phyloP scores from a whole-genome alignment of 2,797 vertebrate genomes.

The Syndactyla subalaris region DNA sequence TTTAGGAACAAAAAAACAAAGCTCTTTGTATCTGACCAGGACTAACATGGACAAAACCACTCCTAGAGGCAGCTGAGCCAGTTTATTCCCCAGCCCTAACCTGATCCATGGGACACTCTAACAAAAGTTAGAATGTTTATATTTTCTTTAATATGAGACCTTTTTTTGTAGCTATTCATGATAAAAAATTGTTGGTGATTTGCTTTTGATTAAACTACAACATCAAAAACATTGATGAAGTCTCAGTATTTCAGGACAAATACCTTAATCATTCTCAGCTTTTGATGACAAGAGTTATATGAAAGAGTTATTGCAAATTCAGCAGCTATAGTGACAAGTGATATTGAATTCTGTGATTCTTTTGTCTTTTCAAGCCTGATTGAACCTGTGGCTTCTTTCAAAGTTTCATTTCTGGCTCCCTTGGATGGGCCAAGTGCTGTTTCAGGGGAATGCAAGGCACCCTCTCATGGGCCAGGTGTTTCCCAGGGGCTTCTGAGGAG shows the following conservation, averaged over 20 bases:
- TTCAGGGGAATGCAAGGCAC: background rate
- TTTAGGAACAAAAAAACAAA: background rate
- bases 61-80: background rate
- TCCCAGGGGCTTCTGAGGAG: background rate
- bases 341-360: background rate
- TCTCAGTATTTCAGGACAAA: background rate
- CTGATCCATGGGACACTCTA: background rate
- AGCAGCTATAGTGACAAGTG: background rate
- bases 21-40: background rate
- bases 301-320: background rate
- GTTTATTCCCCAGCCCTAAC: background rate
- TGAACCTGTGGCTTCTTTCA: background rate
- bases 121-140: background rate
- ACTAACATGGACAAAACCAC: rapidly evolving
- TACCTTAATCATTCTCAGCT: background rate
- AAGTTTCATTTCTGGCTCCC: background rate
- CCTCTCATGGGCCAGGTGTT: background rate
- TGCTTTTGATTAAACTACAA: background rate
- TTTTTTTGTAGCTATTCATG: background rate
- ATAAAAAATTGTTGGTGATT: background rate
- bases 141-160: background rate
- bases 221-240: background rate
- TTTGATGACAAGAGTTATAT: background rate
- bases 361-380: background rate
- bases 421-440: background rate